phyloP scores from a whole-genome alignment of 2,888 invertebrate genomes.

The Netelia melanura region DNA sequence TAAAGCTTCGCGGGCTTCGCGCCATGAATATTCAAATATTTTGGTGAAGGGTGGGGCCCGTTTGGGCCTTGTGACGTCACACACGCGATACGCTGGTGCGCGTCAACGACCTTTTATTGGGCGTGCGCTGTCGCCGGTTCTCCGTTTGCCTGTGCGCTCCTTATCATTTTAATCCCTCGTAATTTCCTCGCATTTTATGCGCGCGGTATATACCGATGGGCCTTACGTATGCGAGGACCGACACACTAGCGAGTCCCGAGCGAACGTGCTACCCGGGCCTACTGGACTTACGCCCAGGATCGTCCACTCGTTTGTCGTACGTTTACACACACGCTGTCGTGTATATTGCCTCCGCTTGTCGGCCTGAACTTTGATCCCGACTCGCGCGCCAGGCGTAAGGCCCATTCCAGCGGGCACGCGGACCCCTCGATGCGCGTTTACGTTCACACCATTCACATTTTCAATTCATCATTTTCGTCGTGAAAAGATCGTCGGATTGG shows the following conservation, averaged over 20 bases:
- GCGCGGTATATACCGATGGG: slow-evolving; percentile 44
- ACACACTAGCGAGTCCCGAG: slow-evolving; percentile 31
- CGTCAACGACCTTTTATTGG: slow-evolving; percentile 79
- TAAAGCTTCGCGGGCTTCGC: slow-evolving; percentile 43
- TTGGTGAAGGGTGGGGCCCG: slow-evolving; percentile 19
- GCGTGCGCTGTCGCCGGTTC: slow-evolving; percentile 53
- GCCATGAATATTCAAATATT: slow-evolving; percentile 52
- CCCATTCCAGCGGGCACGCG: slow-evolving; percentile 49
- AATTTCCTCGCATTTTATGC: slow-evolving; percentile 73
- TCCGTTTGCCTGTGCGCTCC: slow-evolving; percentile 64
- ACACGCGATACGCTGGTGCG: slow-evolving; percentile 29
- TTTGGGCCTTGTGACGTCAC: slow-evolving; percentile 57
- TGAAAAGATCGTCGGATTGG: slow-evolving; percentile 34
- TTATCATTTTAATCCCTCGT: slow-evolving; percentile 78
- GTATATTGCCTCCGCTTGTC: slow-evolving; percentile 56
- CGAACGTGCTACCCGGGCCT: slow-evolving; percentile 63
- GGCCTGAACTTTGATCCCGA: slow-evolving; percentile 73
- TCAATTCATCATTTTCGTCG: slow-evolving; percentile 66
- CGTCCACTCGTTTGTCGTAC: slow-evolving; percentile 49
- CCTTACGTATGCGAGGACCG: slow-evolving; percentile 64
- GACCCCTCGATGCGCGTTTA: slow-evolving; percentile 45
- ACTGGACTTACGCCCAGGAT: slow-evolving; percentile 65
- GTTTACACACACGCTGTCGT: slow-evolving; percentile 23
- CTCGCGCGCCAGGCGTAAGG: slow-evolving; percentile 60
- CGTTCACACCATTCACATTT: slow-evolving; percentile 36